Evolutionary conservation across 1,140 invertebrate genomes (phyloP).

Genomic region (Akabosia matsudoensis): DNA sequence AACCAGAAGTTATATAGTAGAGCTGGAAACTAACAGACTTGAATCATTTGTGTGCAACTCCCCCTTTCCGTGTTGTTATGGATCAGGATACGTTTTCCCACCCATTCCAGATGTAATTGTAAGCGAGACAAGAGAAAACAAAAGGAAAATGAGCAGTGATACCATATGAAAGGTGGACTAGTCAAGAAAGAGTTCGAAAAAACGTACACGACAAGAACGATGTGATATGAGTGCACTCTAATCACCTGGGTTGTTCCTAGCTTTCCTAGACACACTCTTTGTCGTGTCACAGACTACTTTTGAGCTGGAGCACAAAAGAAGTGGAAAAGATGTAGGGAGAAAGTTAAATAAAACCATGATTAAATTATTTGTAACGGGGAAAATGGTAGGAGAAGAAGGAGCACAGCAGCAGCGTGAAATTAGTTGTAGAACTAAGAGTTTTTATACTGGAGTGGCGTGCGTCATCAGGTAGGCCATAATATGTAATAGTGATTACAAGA

Average conservation of each 20-base stretch:
- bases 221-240: background rate
- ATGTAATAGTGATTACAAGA: no score
- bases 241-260: background rate
- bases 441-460: background rate
- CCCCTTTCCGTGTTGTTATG: no score
- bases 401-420: background rate
- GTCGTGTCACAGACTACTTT: no score
- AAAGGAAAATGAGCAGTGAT: background rate
- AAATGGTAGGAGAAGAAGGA: background rate
- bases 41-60: background rate
- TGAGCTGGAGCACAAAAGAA: background rate
- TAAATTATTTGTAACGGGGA: slow-evolving; percentile 9
- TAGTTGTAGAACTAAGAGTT: background rate
- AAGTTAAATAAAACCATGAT: slow-evolving; percentile 15
- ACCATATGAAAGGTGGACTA: background rate
- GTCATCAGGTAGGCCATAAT: background rate
- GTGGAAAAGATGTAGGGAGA: background rate
- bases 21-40: background rate
- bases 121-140: background rate
- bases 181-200: background rate
- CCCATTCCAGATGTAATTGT: background rate
- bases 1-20: background rate
- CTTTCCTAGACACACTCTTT: background rate
- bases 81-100: background rate
- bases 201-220: background rate